Evolutionary conservation across 2,113 vertebrate genomes (phyloP).

Genomic region (Pyxicephalus adspersus): DNA sequence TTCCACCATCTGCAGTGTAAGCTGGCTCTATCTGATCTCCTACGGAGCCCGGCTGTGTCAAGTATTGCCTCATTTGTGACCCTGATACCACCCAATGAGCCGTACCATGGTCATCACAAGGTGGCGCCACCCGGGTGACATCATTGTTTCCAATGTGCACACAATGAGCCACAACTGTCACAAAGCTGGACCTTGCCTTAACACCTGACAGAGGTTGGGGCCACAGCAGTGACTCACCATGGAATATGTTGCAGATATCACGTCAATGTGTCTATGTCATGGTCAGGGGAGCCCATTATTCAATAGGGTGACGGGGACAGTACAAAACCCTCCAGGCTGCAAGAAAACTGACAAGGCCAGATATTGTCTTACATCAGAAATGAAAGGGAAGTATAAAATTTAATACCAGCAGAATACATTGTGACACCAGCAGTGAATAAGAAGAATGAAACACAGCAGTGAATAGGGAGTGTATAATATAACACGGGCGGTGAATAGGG

Average conservation of each 20-base stretch:
- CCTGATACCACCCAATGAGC: not conserved
- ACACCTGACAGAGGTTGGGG: not conserved
- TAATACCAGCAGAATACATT: too few species aligned
- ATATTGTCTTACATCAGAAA: too few species aligned
- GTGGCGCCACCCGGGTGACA: conserved; percentile 4
- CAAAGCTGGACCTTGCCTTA: conserved; percentile 33
- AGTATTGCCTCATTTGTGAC: not conserved
- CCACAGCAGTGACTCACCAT: not conserved
- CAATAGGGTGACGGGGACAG: not conserved
- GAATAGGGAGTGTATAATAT: too few species aligned
- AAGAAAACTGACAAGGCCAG: too few species aligned
- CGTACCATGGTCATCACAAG: not conserved
- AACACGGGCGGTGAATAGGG: too few species aligned
- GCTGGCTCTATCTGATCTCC: too few species aligned
- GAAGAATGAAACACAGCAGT: too few species aligned
- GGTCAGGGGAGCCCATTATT: not conserved
- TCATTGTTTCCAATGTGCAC: conserved; percentile 3
- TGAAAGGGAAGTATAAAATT: too few species aligned
- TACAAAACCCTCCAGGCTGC: not conserved
- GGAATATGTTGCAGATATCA: not conserved
- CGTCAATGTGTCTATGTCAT: not conserved
- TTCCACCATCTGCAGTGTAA: too few species aligned
- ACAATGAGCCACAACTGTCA: conserved; percentile 9
- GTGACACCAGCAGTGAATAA: too few species aligned
- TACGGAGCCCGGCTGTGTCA: too few species aligned